These are phyloP conservation scores for Gortyna flavago DNA, from an alignment of 2,888 invertebrate species.

Conservation along the genomic window DNA sequence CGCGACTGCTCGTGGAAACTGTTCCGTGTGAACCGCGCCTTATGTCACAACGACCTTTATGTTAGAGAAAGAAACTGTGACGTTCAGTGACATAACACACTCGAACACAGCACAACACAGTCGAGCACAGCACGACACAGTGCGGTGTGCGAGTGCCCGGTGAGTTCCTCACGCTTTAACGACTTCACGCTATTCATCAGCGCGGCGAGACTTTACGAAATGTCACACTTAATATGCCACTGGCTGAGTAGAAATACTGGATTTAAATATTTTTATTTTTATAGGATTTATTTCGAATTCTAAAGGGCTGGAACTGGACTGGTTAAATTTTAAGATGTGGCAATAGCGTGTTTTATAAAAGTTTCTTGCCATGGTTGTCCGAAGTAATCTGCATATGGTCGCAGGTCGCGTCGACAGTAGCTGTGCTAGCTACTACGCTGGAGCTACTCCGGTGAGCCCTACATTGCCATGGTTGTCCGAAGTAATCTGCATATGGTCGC, in stretches of 20 bases:
- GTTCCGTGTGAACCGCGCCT: slow-evolving; percentile 59
- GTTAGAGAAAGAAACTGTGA: slow-evolving; percentile 12
- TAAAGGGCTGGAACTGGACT: background rate
- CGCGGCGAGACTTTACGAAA: background rate
- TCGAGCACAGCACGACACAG: background rate
- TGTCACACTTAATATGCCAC: background rate
- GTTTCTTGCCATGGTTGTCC: background rate
- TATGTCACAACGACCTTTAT: slow-evolving; percentile 33
- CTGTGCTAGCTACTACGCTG: no score
- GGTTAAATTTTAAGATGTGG: background rate
- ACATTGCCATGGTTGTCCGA: no score
- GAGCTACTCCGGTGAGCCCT: background rate
- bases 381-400: background rate
- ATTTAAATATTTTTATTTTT: background rate
- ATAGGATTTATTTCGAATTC: no score
- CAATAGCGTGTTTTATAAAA: background rate
- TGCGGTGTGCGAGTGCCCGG: background rate
- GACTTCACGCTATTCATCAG: background rate
- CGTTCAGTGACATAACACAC: slow-evolving; percentile 25
- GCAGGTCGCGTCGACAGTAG: background rate
- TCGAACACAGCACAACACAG: slow-evolving; percentile 3
- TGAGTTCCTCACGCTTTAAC: background rate
- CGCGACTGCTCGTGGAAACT: slow-evolving; percentile 47
- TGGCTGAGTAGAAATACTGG: background rate
- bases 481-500: no score